A percentile compares a stretch with the other conserved stretches of the same genome.
phyloP scores from a whole-genome alignment of 2,888 invertebrate genomes.

The Synanthedon vespiformis region DNA sequence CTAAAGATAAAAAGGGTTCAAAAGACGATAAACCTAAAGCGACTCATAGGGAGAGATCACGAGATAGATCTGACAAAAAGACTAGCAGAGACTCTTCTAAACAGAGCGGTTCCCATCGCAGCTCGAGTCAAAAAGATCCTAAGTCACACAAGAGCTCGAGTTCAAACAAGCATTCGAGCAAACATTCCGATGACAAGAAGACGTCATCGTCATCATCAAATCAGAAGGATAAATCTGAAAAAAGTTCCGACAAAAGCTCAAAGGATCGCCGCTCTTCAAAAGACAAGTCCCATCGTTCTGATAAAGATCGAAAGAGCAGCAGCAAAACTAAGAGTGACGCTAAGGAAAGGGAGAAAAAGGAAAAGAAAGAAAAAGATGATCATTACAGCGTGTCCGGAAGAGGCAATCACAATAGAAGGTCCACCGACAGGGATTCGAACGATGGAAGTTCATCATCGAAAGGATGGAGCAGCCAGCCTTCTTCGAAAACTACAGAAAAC shows the following conservation, averaged over 20 bases:
- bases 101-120: constrained; percentile 49
- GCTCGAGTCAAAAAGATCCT: constrained; percentile 43
- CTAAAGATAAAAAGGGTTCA: constrained; percentile 41
- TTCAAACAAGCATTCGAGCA: constrained; percentile 43
- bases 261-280: constrained; percentile 33
- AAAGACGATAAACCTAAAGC: constrained; percentile 55
- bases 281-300: constrained; percentile 45
- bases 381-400: constrained; percentile 77
- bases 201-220: constrained; percentile 38
- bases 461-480: constrained; percentile 45
- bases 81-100: constrained; percentile 51
- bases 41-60: constrained; percentile 40
- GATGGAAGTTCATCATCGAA: constrained; percentile 74
- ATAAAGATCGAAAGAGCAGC: constrained; percentile 49
- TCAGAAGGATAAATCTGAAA: constrained; percentile 44
- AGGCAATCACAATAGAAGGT: constrained; percentile 74
- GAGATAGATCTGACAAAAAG: constrained; percentile 43
- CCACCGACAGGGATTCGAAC: constrained; percentile 84
- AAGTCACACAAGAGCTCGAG: constrained; percentile 45
- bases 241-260: constrained; percentile 33
- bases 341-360: constrained; percentile 54
- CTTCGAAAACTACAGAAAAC: constrained; percentile 39
- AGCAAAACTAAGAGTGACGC: constrained; percentile 52
- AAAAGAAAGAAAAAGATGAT: constrained; percentile 75
- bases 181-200: constrained; percentile 46